Evolutionary conservation across 2,113 vertebrate species (phyloP), one percentile per base, ranked within the genome.

Genomic region (Arvicanthis niloticus): DNA sequence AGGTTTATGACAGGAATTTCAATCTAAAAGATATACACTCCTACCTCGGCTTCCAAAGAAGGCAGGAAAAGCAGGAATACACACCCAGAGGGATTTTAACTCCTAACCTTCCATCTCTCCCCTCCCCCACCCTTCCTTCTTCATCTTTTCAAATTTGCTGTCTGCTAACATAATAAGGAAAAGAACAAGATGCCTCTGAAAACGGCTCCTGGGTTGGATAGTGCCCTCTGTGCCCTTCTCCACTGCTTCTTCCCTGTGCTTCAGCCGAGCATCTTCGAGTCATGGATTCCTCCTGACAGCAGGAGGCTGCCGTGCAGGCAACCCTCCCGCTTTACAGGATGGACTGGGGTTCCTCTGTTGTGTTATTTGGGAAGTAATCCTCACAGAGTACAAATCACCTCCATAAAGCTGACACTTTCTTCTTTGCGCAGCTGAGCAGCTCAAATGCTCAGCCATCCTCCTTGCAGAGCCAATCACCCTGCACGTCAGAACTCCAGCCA

Each of bases 401-500:
- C 40, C 73, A 67, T 51, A 92, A 95, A 91, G 45, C 60, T 92
- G 92, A 88, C 91, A 67, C 76, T 93, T 72, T 51, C 89, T 78
- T 88, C 95, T 96, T 94, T 58, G 92, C 94, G 87, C 94, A 96
- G 62, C 92, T 42, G 26, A 17, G 37, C 89, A 72, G 10, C 88
- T 97, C 88, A 67, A 92, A n/a, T 53, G 95, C 60, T 87, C 58
- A 58, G 45, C 75, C 60, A 5, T 48, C 86, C 68, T 40, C 56
- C 89, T 72, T n/a, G 45, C 53, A 8, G 88, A n/a, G 93, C 65
- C 65, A 88, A 88, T 87, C 72, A 29, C 60, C 70, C 73, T 13
- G 60, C 48, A 67, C 0, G 3, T 92, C 94, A 96, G 94, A 96
- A 91, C 42, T 76, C 72, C 89, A 93, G 91, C 94, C 95, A 97